Evolutionary conservation across 2,113 vertebrate species (phyloP), one percentile per base, ranked within the genome.

Genomic region (Phalacrocorax pelagicus): DNA sequence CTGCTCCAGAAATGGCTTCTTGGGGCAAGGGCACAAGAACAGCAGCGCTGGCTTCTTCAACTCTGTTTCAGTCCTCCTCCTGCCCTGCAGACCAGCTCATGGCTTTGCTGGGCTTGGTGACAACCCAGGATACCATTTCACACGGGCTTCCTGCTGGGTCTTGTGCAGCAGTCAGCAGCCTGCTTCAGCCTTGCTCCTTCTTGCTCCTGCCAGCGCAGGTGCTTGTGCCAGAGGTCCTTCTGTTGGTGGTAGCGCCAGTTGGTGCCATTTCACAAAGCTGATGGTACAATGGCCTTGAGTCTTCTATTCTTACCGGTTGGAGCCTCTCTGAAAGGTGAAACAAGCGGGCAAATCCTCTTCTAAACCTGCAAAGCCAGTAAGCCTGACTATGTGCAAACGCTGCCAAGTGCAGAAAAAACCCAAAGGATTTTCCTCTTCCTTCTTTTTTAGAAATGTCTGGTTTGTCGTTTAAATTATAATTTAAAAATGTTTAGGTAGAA

Each of bases 141-240:
- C 1, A 0, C 65, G 44, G 20, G 22, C 19, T 69, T 79, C 44
- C 61, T 0, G 0, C 10, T 16, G 52, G 19, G 55, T 71, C 6
- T 54, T 3, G 5, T 47, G 51, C 15, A 21, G 55, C 57, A 26
- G 29, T 8, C 40, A 49, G 24, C 52, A 71, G 47, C 32, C 11
- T 29, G 14, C 71, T 62, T 74, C 71, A 52, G 55, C 73, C 49
- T 47, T 38, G 26, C 29, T 22, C 21, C 24, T 32, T 62, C 36
- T 62, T 18, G 30, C 42, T 51, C 3, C 1, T 1, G 5, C 46
- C 51, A 49, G 21, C 18, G 26, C 40, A 38, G 62, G 16, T 47
- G 69, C 46, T 46, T 55, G 15, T 81, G 58, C 63, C 23, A 44
- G 51, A 15, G n/a, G n/a, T 36, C 16, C 8, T 49, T 44, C 51